Evolutionary conservation across 2,888 invertebrate species (phyloP), one percentile per base, ranked within the genome.

Genomic region (Cheilosia variabilis): DNA sequence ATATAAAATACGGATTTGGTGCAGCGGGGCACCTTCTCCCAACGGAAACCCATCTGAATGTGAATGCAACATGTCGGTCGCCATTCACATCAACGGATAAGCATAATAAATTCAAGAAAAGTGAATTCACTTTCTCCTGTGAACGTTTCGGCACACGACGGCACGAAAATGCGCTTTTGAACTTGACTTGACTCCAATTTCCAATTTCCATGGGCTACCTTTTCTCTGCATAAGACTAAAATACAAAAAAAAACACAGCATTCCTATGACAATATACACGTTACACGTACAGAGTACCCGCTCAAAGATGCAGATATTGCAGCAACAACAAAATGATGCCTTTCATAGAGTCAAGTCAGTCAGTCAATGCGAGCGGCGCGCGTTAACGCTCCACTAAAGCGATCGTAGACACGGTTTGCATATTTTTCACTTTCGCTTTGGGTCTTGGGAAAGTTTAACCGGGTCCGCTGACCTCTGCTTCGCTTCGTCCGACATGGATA

Each of bases 91-190:
- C 41, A 31, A 37, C 50, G 47, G 53, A 68, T 53, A 58, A 50
- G 72, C 76, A 81, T 76, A 86, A 77, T 77, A 86, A 81, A 81
- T 81, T 86, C 57, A 77, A 76, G 57, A 81, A 81, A 86, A 86
- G 86, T 63, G 81, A 86, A 81, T 86, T 86, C 68, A 86, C 86
- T 86, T 86, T 86, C 86, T 86, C 86, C 31, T 24, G n/a, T 15
- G 58, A 62, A 58, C 37, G 52, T 65, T 58, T 72, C 62, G 63
- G 76, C 60, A 27, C 37, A 71, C 58, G 63, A 37, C 37, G 13
- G 78, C 87, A 86, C 86, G 86, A 86, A 63, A 81, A 86, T 86
- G 86, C 81, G 77, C 82, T 87, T 87, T 87, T 87, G 87, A 87
- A 87, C 87, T 87, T 87, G 87, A 87, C 78, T 87, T 87, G 87